Evolutionary conservation across 2,113 vertebrate species (phyloP).

Genomic region (Brachirus orientalis): DNA sequence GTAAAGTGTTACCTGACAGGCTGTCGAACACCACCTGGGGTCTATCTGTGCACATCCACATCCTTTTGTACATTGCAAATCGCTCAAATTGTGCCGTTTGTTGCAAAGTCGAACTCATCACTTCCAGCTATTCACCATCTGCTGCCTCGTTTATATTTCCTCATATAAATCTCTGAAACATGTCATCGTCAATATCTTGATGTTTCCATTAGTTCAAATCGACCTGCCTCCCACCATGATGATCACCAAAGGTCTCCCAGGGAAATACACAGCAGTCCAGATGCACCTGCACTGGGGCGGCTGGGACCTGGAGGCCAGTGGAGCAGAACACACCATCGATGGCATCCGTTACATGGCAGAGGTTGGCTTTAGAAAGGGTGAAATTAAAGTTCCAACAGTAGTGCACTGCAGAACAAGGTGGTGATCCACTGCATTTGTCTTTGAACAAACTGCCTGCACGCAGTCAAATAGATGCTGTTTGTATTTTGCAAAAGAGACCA

Average conservation of each 20-base stretch:
- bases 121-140: too few species aligned
- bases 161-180: not conserved
- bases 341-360: conserved; percentile 88
- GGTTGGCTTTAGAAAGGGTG: conserved; percentile 73
- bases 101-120: too few species aligned
- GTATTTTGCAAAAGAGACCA: too few species aligned
- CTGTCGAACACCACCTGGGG: too few species aligned
- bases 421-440: not conserved
- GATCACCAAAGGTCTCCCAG: conserved; percentile 80
- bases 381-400: not conserved
- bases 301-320: conserved; percentile 84
- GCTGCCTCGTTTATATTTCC: not conserved
- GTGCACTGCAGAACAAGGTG: not conserved
- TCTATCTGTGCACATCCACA: too few species aligned
- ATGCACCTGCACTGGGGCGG: conserved; percentile 96
- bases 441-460: not conserved
- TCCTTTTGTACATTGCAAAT: too few species aligned
- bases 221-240: conserved; percentile 84
- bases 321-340: conserved; percentile 91
- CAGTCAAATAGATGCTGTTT: not conserved
- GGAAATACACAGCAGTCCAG: conserved; percentile 83
- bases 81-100: too few species aligned
- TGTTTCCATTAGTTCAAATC: conserved; percentile 85
- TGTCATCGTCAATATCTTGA: not conserved
- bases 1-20: too few species aligned